A percentile compares a stretch with the other conserved stretches of the same genome.
Conservation (phyloP, 1,140 invertebrate species). For the Drosophila lowei region DNA sequence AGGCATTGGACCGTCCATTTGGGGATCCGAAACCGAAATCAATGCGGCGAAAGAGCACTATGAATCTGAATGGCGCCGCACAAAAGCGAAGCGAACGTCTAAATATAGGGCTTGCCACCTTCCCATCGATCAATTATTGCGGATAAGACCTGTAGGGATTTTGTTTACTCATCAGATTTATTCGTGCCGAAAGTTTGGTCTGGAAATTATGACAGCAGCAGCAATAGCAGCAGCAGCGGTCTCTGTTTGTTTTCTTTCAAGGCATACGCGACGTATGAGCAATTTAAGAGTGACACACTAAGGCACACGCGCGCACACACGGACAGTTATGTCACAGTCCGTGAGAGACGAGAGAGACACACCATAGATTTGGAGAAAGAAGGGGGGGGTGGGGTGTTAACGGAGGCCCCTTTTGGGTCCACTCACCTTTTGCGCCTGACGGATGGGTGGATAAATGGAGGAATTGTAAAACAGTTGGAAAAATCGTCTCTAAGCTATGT, state of each 20-base stretch:
- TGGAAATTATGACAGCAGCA: slow-evolving; percentile 20
- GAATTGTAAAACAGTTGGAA: slow-evolving; percentile 29
- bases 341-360: slow-evolving; percentile 17
- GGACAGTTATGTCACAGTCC: slow-evolving; percentile 62
- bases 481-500: slow-evolving; percentile 1
- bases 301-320: slow-evolving; percentile 15
- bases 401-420: slow-evolving; percentile 47
- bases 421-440: slow-evolving; percentile 67
- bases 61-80: slow-evolving; percentile 46
- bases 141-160: background rate
- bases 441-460: slow-evolving; percentile 4
- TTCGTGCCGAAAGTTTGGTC: slow-evolving; percentile 9
- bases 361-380: background rate
- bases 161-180: background rate
- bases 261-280: slow-evolving; percentile 70
- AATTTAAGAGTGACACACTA: slow-evolving; percentile 43
- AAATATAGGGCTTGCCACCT: slow-evolving; percentile 28
- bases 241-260: slow-evolving; percentile 58
- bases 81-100: slow-evolving; percentile 8
- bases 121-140: slow-evolving; percentile 35
- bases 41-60: slow-evolving; percentile 15
- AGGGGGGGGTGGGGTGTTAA: background rate
- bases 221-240: background rate
- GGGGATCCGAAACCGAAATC: slow-evolving; percentile 1
- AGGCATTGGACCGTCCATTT: slow-evolving; percentile 16